Evolutionary conservation across 2,113 vertebrate species (phyloP), one percentile per base, ranked within the genome.

Genomic region (Sitta europaea): DNA sequence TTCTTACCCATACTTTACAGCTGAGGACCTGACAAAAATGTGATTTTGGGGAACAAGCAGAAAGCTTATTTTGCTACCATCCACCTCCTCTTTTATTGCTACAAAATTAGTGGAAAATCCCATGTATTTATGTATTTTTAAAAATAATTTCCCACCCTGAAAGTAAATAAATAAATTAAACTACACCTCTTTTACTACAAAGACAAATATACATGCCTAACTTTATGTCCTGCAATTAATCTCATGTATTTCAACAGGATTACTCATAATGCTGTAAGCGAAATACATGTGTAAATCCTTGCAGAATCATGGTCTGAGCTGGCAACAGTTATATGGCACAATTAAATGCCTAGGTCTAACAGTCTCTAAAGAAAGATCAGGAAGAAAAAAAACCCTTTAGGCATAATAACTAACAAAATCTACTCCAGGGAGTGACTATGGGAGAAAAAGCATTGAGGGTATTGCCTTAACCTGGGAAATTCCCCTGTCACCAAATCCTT

Each of bases 221-320:
- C 35, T 95, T 96, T 93, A 96, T 76, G 71, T 50, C 31, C 81
- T 59, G 75, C 71, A 79, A 96, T 83, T 93, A 97, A 96, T 95
- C 90, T 96, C 85, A 63, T 62, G 87, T 91, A 67, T 62, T 91
- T 79, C 85, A 93, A 63, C 53, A 67, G 74, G 71, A 88, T 85
- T 91, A 96, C 47, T 94, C 63, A 63, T 68, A 87, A 82, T 55
- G 38, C 35, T 87, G 54, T 40, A 89, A 63, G 78, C 27, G 43
- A 92, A 94, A 85, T 76, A 66, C 72, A 76, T 0, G 4, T 71
- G 62, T 71, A 96, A 93, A 82, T 86, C 74, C 78, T 93, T 62
- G 73, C 62, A 85, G 86, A 89, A 89, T 91, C 65, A 68, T 22
- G 45, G 61, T 54, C 66, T 65, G 87, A 85, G 81, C 1, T 87